Evolutionary conservation across 2,797 vertebrate genomes (phyloP).

Genomic region (Aselliscus stoliczkanus): DNA sequence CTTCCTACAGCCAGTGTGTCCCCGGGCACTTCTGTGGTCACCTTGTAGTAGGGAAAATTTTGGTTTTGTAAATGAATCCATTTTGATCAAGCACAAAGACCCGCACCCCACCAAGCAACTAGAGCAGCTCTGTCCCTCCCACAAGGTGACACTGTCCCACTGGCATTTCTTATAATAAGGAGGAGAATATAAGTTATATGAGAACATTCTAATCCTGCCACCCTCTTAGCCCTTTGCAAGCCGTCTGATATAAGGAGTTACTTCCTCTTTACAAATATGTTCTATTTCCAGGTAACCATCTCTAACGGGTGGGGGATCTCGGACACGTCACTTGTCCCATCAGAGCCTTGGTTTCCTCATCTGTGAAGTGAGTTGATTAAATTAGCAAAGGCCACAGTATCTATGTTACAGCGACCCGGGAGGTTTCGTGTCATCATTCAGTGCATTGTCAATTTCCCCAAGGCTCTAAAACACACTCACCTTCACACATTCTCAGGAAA

Average conservation of each 20-base stretch:
- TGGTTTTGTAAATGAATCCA: slow-evolving; percentile 21
- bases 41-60: background rate
- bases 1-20: background rate
- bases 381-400: background rate
- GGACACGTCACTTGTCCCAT: background rate
- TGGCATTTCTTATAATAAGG: background rate
- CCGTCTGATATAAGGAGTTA: background rate
- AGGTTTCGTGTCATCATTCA: background rate
- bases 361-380: background rate
- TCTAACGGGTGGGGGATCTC: background rate
- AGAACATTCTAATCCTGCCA: background rate
- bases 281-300: background rate
- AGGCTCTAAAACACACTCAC: background rate
- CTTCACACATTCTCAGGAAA: background rate
- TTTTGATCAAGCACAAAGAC: slow-evolving; percentile 2
- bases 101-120: background rate
- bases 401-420: background rate
- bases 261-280: background rate
- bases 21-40: background rate
- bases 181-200: background rate
- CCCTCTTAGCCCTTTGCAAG: background rate
- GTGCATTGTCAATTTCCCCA: background rate
- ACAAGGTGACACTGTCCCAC: background rate
- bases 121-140: slow-evolving; percentile 42
- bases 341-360: background rate